Conservation (phyloP, 2,888 invertebrate genomes). For the Trilocha varians region DNA sequence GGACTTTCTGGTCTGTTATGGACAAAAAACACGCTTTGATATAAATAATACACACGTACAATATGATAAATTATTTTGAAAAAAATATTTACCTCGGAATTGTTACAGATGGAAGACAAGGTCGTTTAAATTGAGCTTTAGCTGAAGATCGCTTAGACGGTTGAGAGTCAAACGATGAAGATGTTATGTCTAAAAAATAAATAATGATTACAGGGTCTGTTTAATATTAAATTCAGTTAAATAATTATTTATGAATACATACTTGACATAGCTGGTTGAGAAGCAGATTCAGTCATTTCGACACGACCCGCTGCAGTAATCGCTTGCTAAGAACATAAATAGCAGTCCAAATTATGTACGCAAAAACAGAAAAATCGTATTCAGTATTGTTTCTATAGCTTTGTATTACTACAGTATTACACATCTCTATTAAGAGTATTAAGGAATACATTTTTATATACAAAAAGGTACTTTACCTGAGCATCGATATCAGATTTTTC, state of each 20-base stretch:
- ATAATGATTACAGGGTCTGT: background rate
- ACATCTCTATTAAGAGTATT: too few species aligned
- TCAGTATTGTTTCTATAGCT: too few species aligned
- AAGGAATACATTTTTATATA: too few species aligned
- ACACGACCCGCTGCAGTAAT: conserved; percentile 43
- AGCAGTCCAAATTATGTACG: too few species aligned
- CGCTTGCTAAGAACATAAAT: conserved; percentile 38
- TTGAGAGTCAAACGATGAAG: conserved; percentile 52
- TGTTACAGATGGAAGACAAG: conserved; percentile 51
- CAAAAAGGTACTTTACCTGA: conserved; percentile 33
- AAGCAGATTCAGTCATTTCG: conserved; percentile 62
- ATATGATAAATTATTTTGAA: background rate
- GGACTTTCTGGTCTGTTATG: conserved; percentile 85
- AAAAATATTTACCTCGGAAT: conserved; percentile 43
- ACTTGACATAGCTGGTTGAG: conserved; percentile 64
- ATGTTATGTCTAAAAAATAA: conserved; percentile 40
- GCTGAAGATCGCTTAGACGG: conserved; percentile 50
- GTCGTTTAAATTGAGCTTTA: conserved; percentile 53
- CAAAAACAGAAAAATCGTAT: too few species aligned
- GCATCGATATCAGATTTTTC: conserved; percentile 57
- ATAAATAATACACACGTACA: background rate
- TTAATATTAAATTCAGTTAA: background rate
- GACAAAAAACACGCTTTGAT: background rate
- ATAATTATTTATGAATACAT: conserved; percentile 16
- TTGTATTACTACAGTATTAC: too few species aligned